phyloP scores from a whole-genome alignment of 2,113 vertebrate species.

The Mastomys natalensis region DNA sequence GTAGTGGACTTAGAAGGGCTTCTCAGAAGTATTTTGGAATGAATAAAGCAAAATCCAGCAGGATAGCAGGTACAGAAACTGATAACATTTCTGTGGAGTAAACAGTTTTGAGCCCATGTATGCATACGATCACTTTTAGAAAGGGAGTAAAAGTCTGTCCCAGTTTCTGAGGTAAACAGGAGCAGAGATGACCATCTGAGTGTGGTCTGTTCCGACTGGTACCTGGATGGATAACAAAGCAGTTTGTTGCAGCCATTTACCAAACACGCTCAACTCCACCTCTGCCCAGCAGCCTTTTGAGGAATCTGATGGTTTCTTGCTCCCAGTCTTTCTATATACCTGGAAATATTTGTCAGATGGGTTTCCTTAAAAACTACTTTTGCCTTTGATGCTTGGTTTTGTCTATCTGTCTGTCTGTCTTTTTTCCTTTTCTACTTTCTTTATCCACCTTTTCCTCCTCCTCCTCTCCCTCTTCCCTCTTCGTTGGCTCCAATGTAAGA shows the following conservation, averaged over 20 bases:
- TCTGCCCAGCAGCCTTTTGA: background rate
- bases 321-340: background rate
- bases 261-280: background rate
- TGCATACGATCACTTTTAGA: background rate
- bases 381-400: background rate
- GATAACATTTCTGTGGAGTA: background rate
- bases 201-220: background rate
- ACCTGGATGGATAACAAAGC: background rate
- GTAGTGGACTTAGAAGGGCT: background rate
- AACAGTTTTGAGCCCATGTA: background rate
- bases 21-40: background rate
- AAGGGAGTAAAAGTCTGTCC: background rate
- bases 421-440: background rate
- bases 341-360: background rate
- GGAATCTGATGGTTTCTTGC: background rate
- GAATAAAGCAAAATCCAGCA: conserved; percentile 18
- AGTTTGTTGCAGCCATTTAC: background rate
- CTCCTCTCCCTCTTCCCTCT: background rate
- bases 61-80: background rate
- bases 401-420: background rate
- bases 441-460: background rate
- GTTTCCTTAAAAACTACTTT: background rate
- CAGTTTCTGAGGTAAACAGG: background rate
- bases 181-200: background rate
- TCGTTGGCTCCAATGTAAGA: background rate